Evolutionary conservation across 2,888 invertebrate species (phyloP).

Genomic region (Lathronympha strigana): DNA sequence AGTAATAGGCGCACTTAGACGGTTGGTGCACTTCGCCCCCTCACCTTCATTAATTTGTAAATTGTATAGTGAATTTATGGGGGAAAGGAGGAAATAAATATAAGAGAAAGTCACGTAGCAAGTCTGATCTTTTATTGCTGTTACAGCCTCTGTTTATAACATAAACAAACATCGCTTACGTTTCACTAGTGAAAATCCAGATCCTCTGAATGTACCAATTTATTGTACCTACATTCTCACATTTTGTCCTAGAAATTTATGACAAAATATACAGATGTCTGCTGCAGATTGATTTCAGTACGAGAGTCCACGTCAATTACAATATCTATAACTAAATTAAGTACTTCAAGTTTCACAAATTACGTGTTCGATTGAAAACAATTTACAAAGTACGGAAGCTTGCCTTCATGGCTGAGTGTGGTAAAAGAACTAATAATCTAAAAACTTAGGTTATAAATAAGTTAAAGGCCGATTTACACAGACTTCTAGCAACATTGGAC

Average conservation of each 20-base stretch:
- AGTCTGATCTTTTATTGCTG: slow-evolving; percentile 83
- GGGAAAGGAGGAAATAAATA: slow-evolving; percentile 39
- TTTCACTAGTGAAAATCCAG: slow-evolving; percentile 76
- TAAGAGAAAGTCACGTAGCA: slow-evolving; percentile 57
- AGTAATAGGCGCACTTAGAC: too few species aligned
- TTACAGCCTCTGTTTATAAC: slow-evolving; percentile 79
- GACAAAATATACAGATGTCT: slow-evolving; percentile 57
- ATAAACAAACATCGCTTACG: slow-evolving; percentile 80
- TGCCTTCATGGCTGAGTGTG: slow-evolving; percentile 64
- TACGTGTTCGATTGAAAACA: slow-evolving; percentile 51
- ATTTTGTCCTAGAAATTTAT: slow-evolving; percentile 47
- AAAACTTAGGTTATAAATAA: slow-evolving; percentile 63
- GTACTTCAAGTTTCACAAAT: slow-evolving; percentile 58
- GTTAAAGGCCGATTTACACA: slow-evolving; percentile 54
- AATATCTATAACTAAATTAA: slow-evolving; percentile 71
- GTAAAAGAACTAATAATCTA: slow-evolving; percentile 59
- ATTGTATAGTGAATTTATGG: not conserved
- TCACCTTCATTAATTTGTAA: not conserved
- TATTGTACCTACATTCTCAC: slow-evolving; percentile 48
- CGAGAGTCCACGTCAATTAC: slow-evolving; percentile 59
- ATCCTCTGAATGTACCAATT: slow-evolving; percentile 68
- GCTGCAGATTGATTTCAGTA: slow-evolving; percentile 48
- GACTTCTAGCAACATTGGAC: slow-evolving; percentile 16
- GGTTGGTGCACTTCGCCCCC: not conserved
- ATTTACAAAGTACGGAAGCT: slow-evolving; percentile 54